Conservation (phyloP, 2,888 invertebrate species). For the Andrena bucephala region DNA sequence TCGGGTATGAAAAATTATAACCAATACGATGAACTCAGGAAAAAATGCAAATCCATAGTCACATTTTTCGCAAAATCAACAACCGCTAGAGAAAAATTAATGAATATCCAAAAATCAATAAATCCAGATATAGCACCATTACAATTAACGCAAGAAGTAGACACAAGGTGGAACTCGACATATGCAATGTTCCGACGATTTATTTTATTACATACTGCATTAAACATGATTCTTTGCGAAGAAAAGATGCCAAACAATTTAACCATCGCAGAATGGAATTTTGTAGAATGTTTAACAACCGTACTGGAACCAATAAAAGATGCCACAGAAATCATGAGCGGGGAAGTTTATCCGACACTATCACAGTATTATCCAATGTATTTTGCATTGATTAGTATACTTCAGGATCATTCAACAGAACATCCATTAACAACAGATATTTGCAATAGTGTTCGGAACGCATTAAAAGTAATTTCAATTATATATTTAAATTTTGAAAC, state of each 20-base stretch:
- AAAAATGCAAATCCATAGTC: background rate
- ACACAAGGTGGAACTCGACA: slow-evolving; percentile 1
- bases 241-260: background rate
- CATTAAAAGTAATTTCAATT: no score
- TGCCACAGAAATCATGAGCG: background rate
- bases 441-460: background rate
- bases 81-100: slow-evolving; percentile 3
- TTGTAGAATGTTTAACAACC: background rate
- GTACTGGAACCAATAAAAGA: slow-evolving; percentile 2
- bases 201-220: background rate
- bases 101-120: background rate
- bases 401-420: background rate
- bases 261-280: background rate
- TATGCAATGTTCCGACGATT: background rate
- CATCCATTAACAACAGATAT: background rate
- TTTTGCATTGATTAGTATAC: background rate
- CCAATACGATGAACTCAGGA: no score
- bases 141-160: slow-evolving; percentile 6
- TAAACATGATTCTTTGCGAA: background rate
- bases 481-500: no score
- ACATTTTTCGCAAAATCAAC: slow-evolving; percentile 10
- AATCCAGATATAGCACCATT: background rate
- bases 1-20: no score
- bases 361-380: background rate
- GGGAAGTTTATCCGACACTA: slow-evolving; percentile 3